phyloP scores from a whole-genome alignment of 2,888 invertebrate genomes.

The Candidula unifasciata region DNA sequence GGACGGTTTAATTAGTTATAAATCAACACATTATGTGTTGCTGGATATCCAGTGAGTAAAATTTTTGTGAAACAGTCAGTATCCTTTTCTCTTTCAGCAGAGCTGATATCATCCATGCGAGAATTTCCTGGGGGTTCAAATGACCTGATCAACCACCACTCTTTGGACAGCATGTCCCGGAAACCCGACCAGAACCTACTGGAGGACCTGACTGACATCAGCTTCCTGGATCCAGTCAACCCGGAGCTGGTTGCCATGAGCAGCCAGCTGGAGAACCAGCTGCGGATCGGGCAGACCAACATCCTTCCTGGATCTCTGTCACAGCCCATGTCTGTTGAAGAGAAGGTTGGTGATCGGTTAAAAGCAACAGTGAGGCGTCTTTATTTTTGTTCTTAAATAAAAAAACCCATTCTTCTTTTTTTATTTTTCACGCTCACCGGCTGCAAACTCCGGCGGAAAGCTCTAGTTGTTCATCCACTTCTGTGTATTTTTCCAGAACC shows the following conservation, averaged over 20 bases:
- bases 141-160: conserved; percentile 4
- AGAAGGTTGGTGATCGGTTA: conserved; percentile 21
- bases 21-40: no score
- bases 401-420: no score
- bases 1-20: no score
- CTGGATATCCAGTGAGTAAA: no score
- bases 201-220: conserved; percentile 49
- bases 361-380: background rate
- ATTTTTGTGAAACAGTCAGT: background rate
- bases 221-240: conserved; percentile 53
- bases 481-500: no score
- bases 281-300: conserved; percentile 42
- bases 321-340: conserved; percentile 52
- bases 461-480: no score
- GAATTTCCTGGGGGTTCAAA: conserved; percentile 18
- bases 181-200: conserved; percentile 29
- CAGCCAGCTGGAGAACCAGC: conserved; percentile 51
- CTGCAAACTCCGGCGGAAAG: no score
- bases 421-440: no score
- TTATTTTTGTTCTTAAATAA: background rate
- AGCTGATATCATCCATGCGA: conserved; percentile 41
- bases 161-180: conserved; percentile 7
- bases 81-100: background rate
- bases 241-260: conserved; percentile 53
- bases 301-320: conserved; percentile 46